phyloP scores from a whole-genome alignment of 2,888 invertebrate genomes.

The Phortica magna region DNA sequence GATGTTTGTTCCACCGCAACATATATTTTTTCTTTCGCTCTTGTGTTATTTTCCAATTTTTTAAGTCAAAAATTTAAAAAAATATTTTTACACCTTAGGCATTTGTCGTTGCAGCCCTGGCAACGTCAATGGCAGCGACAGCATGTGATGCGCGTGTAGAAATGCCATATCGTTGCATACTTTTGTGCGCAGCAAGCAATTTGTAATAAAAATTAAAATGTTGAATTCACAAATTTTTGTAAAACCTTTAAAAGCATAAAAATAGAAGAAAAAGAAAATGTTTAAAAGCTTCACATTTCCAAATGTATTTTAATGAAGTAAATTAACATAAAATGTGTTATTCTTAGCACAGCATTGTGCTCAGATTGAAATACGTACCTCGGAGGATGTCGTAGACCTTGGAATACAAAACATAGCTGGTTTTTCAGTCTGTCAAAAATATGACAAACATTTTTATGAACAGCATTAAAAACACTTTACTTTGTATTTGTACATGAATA shows the following conservation, averaged over 20 bases:
- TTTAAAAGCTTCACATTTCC: conserved; percentile 26
- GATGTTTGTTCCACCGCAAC: neutral
- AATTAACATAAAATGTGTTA: conserved; percentile 67
- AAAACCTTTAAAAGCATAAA: conserved; percentile 9
- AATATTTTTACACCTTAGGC: neutral
- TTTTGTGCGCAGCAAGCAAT: neutral
- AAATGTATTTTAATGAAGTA: conserved; percentile 67
- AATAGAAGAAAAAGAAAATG: conserved; percentile 19
- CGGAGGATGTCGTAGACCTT: neutral
- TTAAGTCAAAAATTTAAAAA: neutral
- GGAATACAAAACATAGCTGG: neutral
- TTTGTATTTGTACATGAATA: too few species aligned
- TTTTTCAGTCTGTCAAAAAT: neutral
- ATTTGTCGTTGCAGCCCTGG: neutral
- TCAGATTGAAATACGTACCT: neutral
- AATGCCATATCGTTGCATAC: conserved; percentile 12
- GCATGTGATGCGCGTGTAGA: neutral
- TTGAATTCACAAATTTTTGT: conserved; percentile 3
- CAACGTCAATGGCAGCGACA: neutral
- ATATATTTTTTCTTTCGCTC: neutral
- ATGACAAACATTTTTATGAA: neutral
- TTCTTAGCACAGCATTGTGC: neutral
- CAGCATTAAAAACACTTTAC: neutral
- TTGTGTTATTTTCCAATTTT: neutral
- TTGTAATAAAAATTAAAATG: conserved; percentile 53